Evolutionary conservation across 2,888 invertebrate species (phyloP).

Genomic region (Leptarthrus brevirostris): DNA sequence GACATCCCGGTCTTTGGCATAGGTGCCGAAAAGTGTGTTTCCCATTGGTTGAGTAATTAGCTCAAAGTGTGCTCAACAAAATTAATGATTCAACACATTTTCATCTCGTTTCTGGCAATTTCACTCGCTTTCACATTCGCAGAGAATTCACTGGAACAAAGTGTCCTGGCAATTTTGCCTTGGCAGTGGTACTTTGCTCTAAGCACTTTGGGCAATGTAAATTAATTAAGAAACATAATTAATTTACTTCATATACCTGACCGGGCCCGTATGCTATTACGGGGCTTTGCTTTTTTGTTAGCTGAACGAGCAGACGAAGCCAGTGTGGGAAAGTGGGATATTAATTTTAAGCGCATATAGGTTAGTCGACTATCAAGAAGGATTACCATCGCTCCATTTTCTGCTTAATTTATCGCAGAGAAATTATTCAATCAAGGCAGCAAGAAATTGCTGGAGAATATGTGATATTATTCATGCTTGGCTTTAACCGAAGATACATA

Average conservation of each 20-base stretch:
- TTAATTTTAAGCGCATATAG: slow-evolving; percentile 32
- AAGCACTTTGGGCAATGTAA: slow-evolving; percentile 29
- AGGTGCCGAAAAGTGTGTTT: neutral
- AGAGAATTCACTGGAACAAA: slow-evolving; percentile 2
- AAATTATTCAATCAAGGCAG: neutral
- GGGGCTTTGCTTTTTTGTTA: neutral
- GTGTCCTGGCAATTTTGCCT: slow-evolving; percentile 26
- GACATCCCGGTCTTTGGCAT: too few species aligned
- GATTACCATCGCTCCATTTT: slow-evolving; percentile 7
- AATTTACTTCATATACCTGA: slow-evolving; percentile 43
- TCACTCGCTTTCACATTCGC: slow-evolving; percentile 32
- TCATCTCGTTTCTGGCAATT: slow-evolving; percentile 28
- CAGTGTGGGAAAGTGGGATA: slow-evolving; percentile 19
- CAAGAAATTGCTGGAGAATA: neutral
- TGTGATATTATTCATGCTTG: too few species aligned
- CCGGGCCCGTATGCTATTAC: neutral
- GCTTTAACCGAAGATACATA: too few species aligned
- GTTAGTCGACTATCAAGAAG: neutral
- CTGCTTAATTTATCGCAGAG: neutral
- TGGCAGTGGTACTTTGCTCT: slow-evolving; percentile 20
- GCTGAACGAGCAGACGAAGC: neutral
- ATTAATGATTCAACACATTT: slow-evolving; percentile 44
- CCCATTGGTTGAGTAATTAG: slow-evolving; percentile 29
- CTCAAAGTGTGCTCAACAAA: slow-evolving; percentile 36
- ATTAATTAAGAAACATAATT: slow-evolving; percentile 48